phyloP scores from a whole-genome alignment of 2,113 vertebrate species.

The Excalfactoria chinensis region DNA sequence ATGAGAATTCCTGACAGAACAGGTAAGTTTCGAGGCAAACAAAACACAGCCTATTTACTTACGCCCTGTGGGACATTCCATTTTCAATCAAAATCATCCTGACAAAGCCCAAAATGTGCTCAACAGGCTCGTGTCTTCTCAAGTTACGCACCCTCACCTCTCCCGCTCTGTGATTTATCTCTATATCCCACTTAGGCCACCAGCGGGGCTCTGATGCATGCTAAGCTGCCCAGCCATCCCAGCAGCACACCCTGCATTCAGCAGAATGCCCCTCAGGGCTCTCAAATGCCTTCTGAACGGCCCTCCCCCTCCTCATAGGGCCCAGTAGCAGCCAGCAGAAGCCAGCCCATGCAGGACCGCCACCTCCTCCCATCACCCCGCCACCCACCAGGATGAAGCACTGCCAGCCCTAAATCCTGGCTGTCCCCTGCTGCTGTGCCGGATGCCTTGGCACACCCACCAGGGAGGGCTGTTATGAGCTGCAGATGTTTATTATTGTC shows the following conservation, averaged over 20 bases:
- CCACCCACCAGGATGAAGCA: neutral
- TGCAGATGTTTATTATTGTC: neutral
- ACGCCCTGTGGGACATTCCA: neutral
- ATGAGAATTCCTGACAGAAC: neutral
- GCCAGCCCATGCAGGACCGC: neutral
- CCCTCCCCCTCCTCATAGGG: neutral
- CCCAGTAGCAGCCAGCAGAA: neutral
- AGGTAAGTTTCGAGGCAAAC: neutral
- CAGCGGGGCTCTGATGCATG: neutral
- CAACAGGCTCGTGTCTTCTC: neutral
- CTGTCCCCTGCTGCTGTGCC: neutral
- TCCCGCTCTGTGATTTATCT: neutral
- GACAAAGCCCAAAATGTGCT: neutral
- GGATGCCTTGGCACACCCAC: neutral
- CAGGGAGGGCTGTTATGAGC: neutral
- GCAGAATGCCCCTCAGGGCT: neutral
- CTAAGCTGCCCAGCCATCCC: accelerated
- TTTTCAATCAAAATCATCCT: neutral
- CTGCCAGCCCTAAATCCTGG: accelerated
- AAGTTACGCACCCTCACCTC: neutral
- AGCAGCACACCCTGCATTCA: neutral
- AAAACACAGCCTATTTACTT: neutral
- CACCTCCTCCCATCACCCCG: neutral
- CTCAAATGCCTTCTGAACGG: neutral
- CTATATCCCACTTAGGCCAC: neutral